Conservation (phyloP, 2,113 vertebrate genomes). For the Tupaia chinensis region DNA sequence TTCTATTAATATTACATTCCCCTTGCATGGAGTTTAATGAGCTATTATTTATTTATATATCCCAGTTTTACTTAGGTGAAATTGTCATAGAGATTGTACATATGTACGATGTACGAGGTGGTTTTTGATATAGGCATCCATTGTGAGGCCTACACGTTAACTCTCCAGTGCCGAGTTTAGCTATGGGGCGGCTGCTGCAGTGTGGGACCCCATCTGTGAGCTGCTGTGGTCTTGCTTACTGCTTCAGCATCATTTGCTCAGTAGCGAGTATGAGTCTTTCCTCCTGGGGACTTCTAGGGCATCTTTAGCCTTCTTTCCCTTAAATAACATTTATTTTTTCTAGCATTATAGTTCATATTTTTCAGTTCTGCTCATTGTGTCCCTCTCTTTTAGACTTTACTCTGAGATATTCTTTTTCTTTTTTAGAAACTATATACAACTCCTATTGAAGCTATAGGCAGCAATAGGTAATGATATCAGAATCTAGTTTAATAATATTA, state of each 20-base stretch:
- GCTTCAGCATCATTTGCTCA: not conserved
- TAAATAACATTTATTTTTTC: not conserved
- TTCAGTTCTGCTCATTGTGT: slow-evolving; percentile 37
- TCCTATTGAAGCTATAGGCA: slow-evolving; percentile 14
- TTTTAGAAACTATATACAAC: not conserved
- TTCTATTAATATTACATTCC: not conserved
- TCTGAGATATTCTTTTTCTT: not conserved
- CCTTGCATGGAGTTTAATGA: slow-evolving; percentile 16
- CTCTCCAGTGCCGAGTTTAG: not conserved
- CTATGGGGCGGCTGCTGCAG: not conserved
- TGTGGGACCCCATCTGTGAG: not conserved
- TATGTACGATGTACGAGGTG: not conserved
- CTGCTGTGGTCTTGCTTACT: not conserved
- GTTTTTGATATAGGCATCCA: too few species aligned
- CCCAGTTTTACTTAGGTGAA: not conserved
- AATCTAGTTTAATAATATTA: not conserved
- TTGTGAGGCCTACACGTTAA: not conserved
- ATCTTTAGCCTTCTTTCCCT: not conserved
- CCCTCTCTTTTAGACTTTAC: not conserved
- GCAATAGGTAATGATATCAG: slow-evolving; percentile 3
- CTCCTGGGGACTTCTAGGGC: not conserved
- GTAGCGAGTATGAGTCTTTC: not conserved
- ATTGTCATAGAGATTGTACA: not conserved
- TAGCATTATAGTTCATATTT: slow-evolving; percentile 32
- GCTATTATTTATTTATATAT: not conserved